A percentile compares a stretch with the other conserved stretches of the same genome.
phyloP scores from a whole-genome alignment of 2,888 invertebrate species.

The Eupithecia inturbata region DNA sequence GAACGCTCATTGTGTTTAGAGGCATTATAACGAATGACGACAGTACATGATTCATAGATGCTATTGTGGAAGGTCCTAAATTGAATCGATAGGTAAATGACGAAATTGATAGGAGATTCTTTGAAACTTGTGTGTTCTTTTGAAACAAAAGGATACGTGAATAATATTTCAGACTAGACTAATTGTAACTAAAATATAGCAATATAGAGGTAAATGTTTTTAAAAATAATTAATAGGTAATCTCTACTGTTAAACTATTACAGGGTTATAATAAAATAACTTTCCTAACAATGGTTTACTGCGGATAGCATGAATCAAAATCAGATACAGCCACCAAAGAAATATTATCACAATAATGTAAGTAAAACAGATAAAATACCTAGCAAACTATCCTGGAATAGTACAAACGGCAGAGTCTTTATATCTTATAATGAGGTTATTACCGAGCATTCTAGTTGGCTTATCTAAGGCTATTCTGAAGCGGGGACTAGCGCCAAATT shows the following conservation, averaged over 20 bases:
- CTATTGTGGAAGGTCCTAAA: conserved; percentile 3
- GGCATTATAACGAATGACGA: conserved; percentile 31
- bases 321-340: conserved; percentile 30
- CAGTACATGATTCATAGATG: conserved; percentile 9
- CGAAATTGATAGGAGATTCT: no score
- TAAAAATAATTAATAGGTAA: neutral
- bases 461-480: conserved; percentile 75
- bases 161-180: neutral
- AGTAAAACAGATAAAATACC: conserved; percentile 30
- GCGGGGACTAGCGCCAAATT: conserved; percentile 79
- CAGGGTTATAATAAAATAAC: conserved; percentile 13
- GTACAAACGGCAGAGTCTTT: conserved; percentile 67
- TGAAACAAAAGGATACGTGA: neutral
- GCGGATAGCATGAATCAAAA: conserved; percentile 19
- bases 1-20: conserved; percentile 19
- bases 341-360: conserved; percentile 33
- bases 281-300: conserved; percentile 17
- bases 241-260: conserved; percentile 5
- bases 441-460: conserved; percentile 75
- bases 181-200: neutral
- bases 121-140: neutral
- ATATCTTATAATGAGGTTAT: conserved; percentile 84
- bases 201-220: neutral
- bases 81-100: neutral
- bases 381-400: conserved; percentile 62